These are phyloP conservation scores for Alectura lathami DNA, from an alignment of 2,113 vertebrate species.

Conservation along the genomic window DNA sequence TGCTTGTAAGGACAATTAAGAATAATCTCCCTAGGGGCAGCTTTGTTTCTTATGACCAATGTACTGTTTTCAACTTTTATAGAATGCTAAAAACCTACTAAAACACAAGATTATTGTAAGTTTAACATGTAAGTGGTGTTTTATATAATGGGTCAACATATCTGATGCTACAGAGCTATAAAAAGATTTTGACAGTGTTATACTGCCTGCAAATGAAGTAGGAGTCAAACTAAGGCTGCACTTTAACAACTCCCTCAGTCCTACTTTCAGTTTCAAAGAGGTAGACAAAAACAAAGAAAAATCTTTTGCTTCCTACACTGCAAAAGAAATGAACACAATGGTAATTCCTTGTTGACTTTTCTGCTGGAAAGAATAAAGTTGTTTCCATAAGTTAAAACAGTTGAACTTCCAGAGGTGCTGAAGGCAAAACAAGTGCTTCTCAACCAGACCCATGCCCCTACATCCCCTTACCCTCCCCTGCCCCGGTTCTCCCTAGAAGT, in stretches of 20 bases:
- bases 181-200: neutral
- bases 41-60: accelerated
- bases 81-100: neutral
- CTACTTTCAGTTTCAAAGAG: neutral
- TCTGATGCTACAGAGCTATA: neutral
- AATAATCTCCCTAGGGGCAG: neutral
- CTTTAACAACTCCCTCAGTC: neutral
- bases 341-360: neutral
- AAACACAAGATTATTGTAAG: neutral
- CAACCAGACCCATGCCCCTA: neutral
- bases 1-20: neutral
- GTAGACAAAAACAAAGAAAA: neutral
- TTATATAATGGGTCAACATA: neutral
- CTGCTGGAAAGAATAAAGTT: neutral
- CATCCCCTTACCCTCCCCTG: neutral
- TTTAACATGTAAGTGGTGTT: neutral
- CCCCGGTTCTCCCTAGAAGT: neutral
- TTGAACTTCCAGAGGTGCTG: neutral
- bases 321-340: neutral
- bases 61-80: neutral
- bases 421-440: slow-evolving; percentile 17
- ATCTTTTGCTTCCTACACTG: neutral
- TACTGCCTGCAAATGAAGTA: neutral
- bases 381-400: neutral
- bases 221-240: neutral